Evolutionary conservation across 2,113 vertebrate species (phyloP).

Genomic region (Phasianus colchicus): DNA sequence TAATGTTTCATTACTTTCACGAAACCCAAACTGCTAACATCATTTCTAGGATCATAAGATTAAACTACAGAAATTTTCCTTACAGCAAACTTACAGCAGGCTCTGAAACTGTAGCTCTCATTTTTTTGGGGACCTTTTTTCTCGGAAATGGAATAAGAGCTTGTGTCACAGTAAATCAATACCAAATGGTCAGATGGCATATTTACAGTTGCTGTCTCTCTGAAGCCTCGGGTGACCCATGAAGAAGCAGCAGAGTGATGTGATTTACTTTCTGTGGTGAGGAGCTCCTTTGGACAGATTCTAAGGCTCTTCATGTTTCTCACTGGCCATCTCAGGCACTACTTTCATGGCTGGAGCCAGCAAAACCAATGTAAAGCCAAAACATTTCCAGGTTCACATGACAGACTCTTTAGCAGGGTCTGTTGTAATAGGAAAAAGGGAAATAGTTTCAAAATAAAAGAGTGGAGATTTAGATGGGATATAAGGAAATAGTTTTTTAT

Average conservation of each 20-base stretch:
- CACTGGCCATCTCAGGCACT: fast-evolving
- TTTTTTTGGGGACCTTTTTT: not conserved
- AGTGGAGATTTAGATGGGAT: too few relatives aligned
- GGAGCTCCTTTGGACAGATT: not conserved
- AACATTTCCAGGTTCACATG: not conserved
- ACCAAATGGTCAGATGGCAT: conserved; percentile 16
- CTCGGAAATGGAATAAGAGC: conserved; percentile 27
- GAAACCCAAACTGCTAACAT: conserved; percentile 39
- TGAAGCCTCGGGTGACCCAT: not conserved
- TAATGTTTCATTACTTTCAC: conserved; percentile 55
- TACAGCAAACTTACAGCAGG: conserved; percentile 16
- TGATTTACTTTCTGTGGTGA: not conserved
- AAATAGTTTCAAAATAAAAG: too few relatives aligned
- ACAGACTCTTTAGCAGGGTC: too few relatives aligned
- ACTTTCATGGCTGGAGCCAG: not conserved
- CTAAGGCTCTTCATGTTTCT: not conserved
- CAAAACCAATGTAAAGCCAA: not conserved
- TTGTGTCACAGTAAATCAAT: conserved; percentile 53
- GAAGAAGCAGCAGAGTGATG: not conserved
- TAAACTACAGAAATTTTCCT: conserved; percentile 34
- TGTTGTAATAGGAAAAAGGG: too few relatives aligned
- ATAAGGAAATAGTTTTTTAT: too few relatives aligned
- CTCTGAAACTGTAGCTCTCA: not conserved
- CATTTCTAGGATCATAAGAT: conserved; percentile 45
- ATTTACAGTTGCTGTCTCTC: conserved; percentile 41